Percentiles rank a stretch among this genome's conserved stretches.
These are phyloP conservation scores for Dynastes hyllus DNA, from an alignment of 2,888 invertebrate species.

Conservation along the genomic window DNA sequence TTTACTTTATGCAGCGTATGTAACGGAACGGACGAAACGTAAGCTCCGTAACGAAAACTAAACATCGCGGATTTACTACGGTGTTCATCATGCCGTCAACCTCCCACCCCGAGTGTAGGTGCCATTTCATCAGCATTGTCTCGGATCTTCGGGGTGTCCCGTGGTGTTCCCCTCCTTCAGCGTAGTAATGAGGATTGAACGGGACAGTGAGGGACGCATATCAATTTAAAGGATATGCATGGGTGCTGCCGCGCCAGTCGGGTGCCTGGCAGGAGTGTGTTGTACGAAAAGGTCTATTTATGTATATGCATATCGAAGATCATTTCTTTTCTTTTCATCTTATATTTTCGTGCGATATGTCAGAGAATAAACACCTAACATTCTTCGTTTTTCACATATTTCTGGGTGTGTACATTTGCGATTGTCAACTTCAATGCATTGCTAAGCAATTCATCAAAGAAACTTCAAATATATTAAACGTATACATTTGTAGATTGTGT, in stretches of 20 bases:
- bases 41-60: slow-evolving; percentile 47
- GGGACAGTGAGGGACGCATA: slow-evolving; percentile 62
- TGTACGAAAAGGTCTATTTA: background rate
- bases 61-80: slow-evolving; percentile 48
- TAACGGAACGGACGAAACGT: slow-evolving; percentile 33
- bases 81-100: slow-evolving; percentile 48
- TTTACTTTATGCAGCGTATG: slow-evolving; percentile 42
- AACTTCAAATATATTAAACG: too few relatives aligned
- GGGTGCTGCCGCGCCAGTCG: slow-evolving; percentile 1
- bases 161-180: slow-evolving; percentile 9
- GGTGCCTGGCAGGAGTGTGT: background rate
- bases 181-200: slow-evolving; percentile 60
- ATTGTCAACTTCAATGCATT: too few relatives aligned
- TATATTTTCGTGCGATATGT: background rate
- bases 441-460: too few relatives aligned
- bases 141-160: slow-evolving; percentile 15
- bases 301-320: background rate
- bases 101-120: background rate
- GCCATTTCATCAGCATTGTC: slow-evolving; percentile 42
- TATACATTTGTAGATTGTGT: too few relatives aligned
- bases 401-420: too few relatives aligned
- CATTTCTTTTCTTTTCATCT: slow-evolving; percentile 23
- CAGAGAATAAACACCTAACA: slow-evolving; percentile 6
- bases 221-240: slow-evolving; percentile 47
- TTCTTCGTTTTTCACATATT: background rate